Conservation (phyloP, 2,797 vertebrate species). For the Selene dorsalis region DNA sequence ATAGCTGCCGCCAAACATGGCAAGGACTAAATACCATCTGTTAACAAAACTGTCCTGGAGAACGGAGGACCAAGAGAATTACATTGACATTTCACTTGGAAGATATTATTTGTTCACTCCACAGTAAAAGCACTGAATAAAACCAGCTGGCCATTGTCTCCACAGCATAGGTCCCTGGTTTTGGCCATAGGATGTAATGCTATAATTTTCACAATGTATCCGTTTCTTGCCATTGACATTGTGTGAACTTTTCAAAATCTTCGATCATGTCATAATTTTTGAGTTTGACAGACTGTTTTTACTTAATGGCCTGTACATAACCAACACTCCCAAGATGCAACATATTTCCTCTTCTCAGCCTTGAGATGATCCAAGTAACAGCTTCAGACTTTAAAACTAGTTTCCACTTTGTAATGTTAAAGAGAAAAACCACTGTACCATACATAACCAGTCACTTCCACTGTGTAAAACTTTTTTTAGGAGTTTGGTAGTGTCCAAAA, state of each 20-base stretch:
- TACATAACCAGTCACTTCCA: neutral
- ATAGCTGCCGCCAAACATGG: constrained; percentile 54
- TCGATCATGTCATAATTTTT: neutral
- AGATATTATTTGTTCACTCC: constrained; percentile 20
- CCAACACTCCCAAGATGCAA: neutral
- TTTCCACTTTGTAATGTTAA: constrained; percentile 15
- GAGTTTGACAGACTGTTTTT: neutral
- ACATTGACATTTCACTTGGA: constrained; percentile 40
- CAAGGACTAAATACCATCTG: constrained; percentile 61
- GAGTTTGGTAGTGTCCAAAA: neutral
- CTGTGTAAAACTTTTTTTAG: constrained; percentile 7
- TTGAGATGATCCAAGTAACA: neutral
- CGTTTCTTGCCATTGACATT: neutral
- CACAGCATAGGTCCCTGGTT: neutral
- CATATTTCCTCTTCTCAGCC: neutral
- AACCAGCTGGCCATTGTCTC: neutral
- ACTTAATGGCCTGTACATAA: neutral
- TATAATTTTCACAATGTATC: neutral
- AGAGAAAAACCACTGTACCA: constrained; percentile 7
- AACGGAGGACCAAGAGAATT: constrained; percentile 40
- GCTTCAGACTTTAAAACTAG: neutral
- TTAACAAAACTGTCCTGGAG: constrained; percentile 51
- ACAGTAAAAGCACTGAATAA: constrained; percentile 7
- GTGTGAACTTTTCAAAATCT: neutral
- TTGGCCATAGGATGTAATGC: neutral